These are phyloP conservation scores for Triplophysa rosa DNA, from an alignment of 2,113 vertebrate genomes.

Conservation along the genomic window DNA sequence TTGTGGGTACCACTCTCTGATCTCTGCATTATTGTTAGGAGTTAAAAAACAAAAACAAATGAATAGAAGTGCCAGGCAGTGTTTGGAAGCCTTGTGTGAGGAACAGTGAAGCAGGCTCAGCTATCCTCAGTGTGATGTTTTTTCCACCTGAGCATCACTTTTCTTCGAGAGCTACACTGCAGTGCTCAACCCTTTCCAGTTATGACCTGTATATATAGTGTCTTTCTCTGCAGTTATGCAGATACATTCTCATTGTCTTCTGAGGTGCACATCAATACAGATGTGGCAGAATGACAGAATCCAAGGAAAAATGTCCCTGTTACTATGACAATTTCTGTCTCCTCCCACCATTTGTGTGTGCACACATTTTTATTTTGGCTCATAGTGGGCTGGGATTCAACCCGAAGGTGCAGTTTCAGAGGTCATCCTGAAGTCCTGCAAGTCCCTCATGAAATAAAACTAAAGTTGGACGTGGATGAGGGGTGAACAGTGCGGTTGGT, in stretches of 20 bases:
- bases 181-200: slow-evolving; percentile 29
- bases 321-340: slow-evolving; percentile 23
- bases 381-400: slow-evolving; percentile 60
- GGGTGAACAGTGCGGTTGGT: slow-evolving; percentile 54
- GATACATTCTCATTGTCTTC: slow-evolving; percentile 63
- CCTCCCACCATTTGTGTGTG: background rate
- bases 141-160: background rate
- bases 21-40: slow-evolving; percentile 47
- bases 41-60: slow-evolving; percentile 40
- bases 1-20: slow-evolving; percentile 10
- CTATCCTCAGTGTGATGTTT: slow-evolving; percentile 53
- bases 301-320: slow-evolving; percentile 30
- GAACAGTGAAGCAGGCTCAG: slow-evolving; percentile 44
- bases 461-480: slow-evolving; percentile 49
- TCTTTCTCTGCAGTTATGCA: slow-evolving; percentile 39
- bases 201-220: slow-evolving; percentile 18
- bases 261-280: slow-evolving; percentile 53
- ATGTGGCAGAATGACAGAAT: slow-evolving; percentile 20
- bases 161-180: slow-evolving; percentile 26
- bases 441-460: slow-evolving; percentile 17
- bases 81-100: slow-evolving; percentile 59
- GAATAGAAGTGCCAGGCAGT: slow-evolving; percentile 59
- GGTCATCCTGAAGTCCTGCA: slow-evolving; percentile 54
- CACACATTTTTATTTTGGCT: slow-evolving; percentile 57
- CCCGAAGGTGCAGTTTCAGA: slow-evolving; percentile 46